Conservation (phyloP, 1,140 invertebrate species). For the Neoseiulus cucumeris region DNA sequence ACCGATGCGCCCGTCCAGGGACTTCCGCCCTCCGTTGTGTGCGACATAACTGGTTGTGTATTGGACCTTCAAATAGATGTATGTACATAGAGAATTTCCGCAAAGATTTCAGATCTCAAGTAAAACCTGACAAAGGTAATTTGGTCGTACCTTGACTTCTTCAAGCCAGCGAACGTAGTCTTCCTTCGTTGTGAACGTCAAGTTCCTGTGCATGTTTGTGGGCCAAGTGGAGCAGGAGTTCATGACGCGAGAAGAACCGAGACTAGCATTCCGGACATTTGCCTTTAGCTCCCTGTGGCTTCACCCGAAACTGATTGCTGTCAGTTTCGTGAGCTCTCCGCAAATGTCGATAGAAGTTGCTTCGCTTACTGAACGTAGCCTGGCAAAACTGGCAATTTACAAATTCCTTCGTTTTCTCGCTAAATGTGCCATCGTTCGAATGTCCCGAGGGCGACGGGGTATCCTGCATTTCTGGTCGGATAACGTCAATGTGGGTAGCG, state of each 20-base stretch:
- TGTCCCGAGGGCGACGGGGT: too few species aligned
- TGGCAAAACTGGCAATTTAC: neutral
- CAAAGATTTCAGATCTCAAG: too few species aligned
- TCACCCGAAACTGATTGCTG: neutral
- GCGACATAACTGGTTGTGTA: neutral
- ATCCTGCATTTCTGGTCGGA: neutral
- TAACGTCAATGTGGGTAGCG: neutral
- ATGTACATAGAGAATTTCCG: too few species aligned
- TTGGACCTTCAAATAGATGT: neutral
- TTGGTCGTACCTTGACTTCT: neutral
- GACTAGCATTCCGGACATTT: slow-evolving; percentile 6
- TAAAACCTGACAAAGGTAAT: too few species aligned
- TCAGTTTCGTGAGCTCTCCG: neutral
- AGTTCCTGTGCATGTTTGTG: neutral
- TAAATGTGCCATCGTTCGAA: too few species aligned
- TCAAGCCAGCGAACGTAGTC: neutral
- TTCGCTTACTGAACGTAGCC: neutral
- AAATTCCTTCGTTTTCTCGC: neutral
- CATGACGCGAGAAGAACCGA: slow-evolving; percentile 1
- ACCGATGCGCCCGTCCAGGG: neutral
- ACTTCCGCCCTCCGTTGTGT: slow-evolving; percentile 4
- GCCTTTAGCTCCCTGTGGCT: neutral
- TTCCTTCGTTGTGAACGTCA: neutral
- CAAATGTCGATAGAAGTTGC: slow-evolving; percentile 10
- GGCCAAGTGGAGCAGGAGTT: neutral